phyloP scores from a whole-genome alignment of 2,797 vertebrate species.

The Pachyuromys duprasi region DNA sequence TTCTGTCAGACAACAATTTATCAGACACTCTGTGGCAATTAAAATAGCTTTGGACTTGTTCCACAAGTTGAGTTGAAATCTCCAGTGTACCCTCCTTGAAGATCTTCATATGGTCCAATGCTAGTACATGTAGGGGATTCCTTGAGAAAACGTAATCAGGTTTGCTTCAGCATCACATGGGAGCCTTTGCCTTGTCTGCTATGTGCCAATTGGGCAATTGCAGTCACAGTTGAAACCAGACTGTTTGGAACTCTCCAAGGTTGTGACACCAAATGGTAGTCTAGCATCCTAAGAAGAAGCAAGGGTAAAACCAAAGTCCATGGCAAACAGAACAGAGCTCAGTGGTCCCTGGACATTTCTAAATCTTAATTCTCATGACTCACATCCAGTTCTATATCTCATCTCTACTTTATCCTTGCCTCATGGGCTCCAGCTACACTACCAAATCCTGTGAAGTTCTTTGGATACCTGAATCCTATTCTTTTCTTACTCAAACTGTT shows the following conservation, averaged over 20 bases:
- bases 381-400: background rate
- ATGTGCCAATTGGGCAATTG: background rate
- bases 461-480: background rate
- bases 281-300: background rate
- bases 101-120: background rate
- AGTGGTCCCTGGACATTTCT: slow-evolving; percentile 39
- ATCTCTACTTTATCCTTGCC: background rate
- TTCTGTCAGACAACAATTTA: slow-evolving; percentile 8
- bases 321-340: background rate
- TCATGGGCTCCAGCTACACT: background rate
- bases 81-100: background rate
- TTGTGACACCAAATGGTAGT: slow-evolving; percentile 63
- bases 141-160: slow-evolving; percentile 26
- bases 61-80: background rate
- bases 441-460: slow-evolving; percentile 1
- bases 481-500: slow-evolving; percentile 33
- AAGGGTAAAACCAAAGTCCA: slow-evolving; percentile 14
- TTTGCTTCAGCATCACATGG: background rate
- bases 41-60: background rate
- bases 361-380: background rate
- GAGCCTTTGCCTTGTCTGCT: background rate
- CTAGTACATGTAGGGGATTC: background rate
- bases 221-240: background rate
- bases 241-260: slow-evolving; percentile 78
- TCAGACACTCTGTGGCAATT: background rate